These are phyloP conservation scores for Epinotia nisella DNA, from an alignment of 2,888 invertebrate species.

Conservation along the genomic window DNA sequence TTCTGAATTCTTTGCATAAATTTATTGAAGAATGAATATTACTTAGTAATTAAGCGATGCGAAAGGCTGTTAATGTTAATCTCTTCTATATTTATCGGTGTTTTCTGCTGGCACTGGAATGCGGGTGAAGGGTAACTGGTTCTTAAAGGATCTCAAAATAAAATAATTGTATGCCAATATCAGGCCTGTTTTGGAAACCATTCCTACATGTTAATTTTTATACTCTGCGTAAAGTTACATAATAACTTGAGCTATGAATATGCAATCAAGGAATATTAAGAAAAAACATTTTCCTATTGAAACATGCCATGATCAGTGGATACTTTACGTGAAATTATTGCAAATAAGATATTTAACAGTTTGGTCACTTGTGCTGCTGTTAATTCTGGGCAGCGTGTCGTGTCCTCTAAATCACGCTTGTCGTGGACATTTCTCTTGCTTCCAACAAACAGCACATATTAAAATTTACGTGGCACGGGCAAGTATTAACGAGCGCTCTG, in stretches of 20 bases:
- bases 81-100: slow-evolving; percentile 15
- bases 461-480: slow-evolving; percentile 83
- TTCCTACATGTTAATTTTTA: neutral
- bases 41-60: slow-evolving; percentile 10
- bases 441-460: slow-evolving; percentile 82
- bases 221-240: neutral
- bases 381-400: slow-evolving; percentile 66
- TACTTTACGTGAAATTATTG: slow-evolving; percentile 8
- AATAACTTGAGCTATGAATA: neutral
- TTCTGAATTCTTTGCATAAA: slow-evolving; percentile 32
- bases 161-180: neutral
- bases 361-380: slow-evolving; percentile 53
- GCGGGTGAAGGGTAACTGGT: slow-evolving; percentile 26
- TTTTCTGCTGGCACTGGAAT: slow-evolving; percentile 27
- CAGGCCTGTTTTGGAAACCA: neutral
- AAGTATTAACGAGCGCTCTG: slow-evolving; percentile 82
- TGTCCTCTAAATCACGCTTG: slow-evolving; percentile 79
- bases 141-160: slow-evolving; percentile 2
- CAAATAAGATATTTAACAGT: slow-evolving; percentile 7
- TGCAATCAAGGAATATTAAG: neutral
- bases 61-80: slow-evolving; percentile 1
- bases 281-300: neutral
- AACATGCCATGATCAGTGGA: neutral
- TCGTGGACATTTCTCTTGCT: slow-evolving; percentile 78
- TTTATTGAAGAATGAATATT: slow-evolving; percentile 26